Evolutionary conservation across 1,140 invertebrate species (phyloP).

Genomic region (Leptopilina boulardi): DNA sequence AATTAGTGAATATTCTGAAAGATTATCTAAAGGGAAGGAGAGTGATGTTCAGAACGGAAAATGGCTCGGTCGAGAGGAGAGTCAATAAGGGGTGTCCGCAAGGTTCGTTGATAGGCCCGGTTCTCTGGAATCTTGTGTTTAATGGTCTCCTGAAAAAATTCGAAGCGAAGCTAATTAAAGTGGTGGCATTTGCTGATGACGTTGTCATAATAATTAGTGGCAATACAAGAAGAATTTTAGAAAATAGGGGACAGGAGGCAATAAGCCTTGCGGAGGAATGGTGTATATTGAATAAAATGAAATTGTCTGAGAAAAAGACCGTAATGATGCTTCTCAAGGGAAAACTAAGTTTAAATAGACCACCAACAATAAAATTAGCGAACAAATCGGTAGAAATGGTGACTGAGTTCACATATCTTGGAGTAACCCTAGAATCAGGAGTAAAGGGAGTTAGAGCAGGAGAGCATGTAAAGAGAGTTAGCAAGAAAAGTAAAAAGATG

Average conservation of each 20-base stretch:
- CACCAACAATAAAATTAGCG: constrained; percentile 29
- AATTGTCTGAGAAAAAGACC: constrained; percentile 45
- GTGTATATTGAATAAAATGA: constrained; percentile 50
- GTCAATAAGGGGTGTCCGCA: constrained; percentile 72
- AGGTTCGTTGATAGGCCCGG: constrained; percentile 70
- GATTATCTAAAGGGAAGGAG: constrained; percentile 63
- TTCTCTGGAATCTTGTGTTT: constrained; percentile 71
- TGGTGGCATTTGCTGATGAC: constrained; percentile 68
- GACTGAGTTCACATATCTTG: constrained; percentile 34
- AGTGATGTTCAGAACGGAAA: constrained; percentile 49
- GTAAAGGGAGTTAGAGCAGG: background rate
- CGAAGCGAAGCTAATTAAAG: constrained; percentile 47
- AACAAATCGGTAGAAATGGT: background rate
- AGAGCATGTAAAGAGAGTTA: background rate
- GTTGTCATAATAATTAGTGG: constrained; percentile 59
- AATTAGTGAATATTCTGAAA: constrained; percentile 56
- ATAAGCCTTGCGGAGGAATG: constrained; percentile 45
- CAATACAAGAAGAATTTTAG: constrained; percentile 51
- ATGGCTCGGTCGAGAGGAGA: constrained; percentile 41
- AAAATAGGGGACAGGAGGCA: constrained; percentile 42
- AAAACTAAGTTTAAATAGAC: background rate
- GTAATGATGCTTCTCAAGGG: constrained; percentile 49
- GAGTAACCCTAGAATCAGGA: constrained; percentile 27
- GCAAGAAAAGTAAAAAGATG: background rate
- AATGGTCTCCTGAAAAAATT: constrained; percentile 62